Base-by-base conservation (phyloP, 2,888 invertebrate species). In the Drosophila testacea region DNA sequence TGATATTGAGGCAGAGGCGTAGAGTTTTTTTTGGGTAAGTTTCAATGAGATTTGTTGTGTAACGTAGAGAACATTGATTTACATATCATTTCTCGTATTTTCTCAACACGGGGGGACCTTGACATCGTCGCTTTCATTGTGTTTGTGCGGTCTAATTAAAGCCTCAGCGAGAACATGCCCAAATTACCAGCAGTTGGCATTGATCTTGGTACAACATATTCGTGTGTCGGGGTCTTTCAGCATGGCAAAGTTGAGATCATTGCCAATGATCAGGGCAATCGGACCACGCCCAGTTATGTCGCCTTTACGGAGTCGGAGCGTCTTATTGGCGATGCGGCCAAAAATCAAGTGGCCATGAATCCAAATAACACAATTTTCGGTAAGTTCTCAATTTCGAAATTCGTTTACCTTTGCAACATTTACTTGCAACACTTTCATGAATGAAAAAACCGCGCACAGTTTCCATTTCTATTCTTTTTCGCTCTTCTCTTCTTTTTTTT, bases 151-250 rank as follows among this genome's bases (percentile, higher is more conserved):
- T 89, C 87, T 90, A 90, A 87, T 83, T 89, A 89, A 89, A 87
- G 87, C 80, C 72, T 55, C 73, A 73, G 76, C 78, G 55, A 77
- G 55, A 77, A 69, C 34, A 92, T 92, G 96, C 92, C 90, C 77
- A 92, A 90, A 76, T 80, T 89, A 87, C 91, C 92, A 79, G 92
- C 92, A 36, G 85, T 91, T 89, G 91, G 92, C 86, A 91, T 92
- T 93, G 98, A 98, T 94, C 94, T 98, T 93, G 98, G 98, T 81
- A 98, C 98, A 81, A 98, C 98, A 69, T 98, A 98, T 93, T 98
- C 98, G 59, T 97, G 97, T 92, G 97, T 98, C 74, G 97, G 97
- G 79, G 97, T 98, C 77, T 98, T 97, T 94, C 96, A 96, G 93
- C 96, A 97, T 93, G 96, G 96, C 77, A 96, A 96, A 92, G 96